Conservation (phyloP, 2,113 vertebrate species). For the Sturnus vulgaris region DNA sequence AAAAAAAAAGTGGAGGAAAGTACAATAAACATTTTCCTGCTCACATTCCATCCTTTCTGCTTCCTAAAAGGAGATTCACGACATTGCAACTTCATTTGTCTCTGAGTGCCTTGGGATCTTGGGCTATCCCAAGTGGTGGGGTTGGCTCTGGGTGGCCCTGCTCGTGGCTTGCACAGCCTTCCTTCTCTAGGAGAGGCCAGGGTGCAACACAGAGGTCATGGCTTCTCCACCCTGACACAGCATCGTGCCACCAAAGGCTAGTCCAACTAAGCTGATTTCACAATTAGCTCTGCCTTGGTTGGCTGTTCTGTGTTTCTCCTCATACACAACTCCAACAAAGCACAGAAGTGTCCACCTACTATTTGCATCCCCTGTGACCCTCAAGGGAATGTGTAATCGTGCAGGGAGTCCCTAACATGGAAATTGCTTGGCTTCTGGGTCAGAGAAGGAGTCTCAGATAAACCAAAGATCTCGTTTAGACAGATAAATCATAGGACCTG, state of each 20-base stretch:
- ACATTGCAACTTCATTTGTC: not conserved
- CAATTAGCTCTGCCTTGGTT: not conserved
- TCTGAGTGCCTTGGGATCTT: not conserved
- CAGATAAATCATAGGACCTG: not conserved
- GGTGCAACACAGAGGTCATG: not conserved
- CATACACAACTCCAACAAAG: not conserved
- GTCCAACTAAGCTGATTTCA: not conserved
- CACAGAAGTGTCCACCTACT: not conserved
- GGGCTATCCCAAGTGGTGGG: not conserved
- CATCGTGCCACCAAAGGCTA: not conserved
- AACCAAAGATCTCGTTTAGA: not conserved
- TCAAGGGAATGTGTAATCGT: not conserved
- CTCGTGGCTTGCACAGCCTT: accelerated
- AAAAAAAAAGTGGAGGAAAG: not conserved
- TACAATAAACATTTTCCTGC: not conserved
- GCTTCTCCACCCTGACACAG: not conserved
- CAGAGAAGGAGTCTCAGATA: not conserved
- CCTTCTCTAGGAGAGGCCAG: not conserved
- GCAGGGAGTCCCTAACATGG: not conserved
- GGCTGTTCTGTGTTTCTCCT: not conserved
- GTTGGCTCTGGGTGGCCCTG: not conserved
- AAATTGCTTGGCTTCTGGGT: not conserved
- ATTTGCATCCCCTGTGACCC: not conserved
- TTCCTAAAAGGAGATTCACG: not conserved
- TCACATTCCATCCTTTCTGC: not conserved